These are phyloP conservation scores for Hippocampus zosterae DNA, from an alignment of 2,113 vertebrate genomes.

Conservation along the genomic window DNA sequence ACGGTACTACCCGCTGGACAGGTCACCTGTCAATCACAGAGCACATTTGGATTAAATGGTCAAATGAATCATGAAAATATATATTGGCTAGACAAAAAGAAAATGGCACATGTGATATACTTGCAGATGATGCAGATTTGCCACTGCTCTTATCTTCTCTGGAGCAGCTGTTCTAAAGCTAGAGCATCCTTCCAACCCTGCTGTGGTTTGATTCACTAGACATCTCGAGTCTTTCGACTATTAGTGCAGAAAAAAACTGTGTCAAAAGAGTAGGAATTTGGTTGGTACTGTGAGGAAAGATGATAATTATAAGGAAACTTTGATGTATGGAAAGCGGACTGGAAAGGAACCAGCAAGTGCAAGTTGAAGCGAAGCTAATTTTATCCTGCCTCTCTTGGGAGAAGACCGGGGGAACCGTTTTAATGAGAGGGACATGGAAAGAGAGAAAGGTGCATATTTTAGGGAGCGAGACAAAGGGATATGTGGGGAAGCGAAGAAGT, in stretches of 20 bases:
- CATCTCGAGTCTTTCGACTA: too few relatives aligned
- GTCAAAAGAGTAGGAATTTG: neutral
- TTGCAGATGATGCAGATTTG: neutral
- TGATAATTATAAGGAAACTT: conserved; percentile 50
- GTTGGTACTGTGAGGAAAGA: neutral
- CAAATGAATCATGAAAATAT: neutral
- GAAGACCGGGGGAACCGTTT: conserved; percentile 48
- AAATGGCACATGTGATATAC: neutral
- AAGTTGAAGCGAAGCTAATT: conserved; percentile 59
- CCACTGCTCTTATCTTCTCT: neutral
- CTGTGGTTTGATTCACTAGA: neutral
- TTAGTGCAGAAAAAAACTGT: neutral
- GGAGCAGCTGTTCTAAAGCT: neutral
- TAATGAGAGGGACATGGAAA: conserved; percentile 55
- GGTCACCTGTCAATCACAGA: neutral
- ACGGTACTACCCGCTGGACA: neutral
- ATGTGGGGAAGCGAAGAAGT: conserved; percentile 4
- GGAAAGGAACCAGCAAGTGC: conserved; percentile 26
- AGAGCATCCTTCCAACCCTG: neutral
- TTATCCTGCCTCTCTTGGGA: conserved; percentile 56
- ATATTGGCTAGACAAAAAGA: neutral
- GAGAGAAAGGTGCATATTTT: conserved; percentile 18
- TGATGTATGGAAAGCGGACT: conserved; percentile 47
- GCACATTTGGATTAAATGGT: neutral
- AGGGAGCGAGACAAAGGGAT: conserved; percentile 16